A percentile compares a stretch with the other conserved stretches of the same genome.
phyloP scores from a whole-genome alignment of 2,888 invertebrate species.

The Cosmia pyralina region DNA sequence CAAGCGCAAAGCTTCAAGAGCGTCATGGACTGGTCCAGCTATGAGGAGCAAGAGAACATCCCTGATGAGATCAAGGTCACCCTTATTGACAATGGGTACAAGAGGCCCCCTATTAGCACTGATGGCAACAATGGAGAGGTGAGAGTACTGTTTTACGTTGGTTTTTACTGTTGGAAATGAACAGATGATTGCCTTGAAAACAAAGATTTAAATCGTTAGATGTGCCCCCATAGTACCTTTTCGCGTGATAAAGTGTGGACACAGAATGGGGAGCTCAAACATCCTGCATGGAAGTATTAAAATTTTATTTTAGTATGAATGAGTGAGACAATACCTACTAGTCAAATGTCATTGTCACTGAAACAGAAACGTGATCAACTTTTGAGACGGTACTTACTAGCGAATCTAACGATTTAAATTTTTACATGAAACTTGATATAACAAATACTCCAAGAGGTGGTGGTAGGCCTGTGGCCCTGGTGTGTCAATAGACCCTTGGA shows the following conservation, averaged over 20 bases:
- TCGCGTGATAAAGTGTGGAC: neutral
- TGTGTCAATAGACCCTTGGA: neutral
- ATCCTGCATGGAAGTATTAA: neutral
- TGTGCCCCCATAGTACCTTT: neutral
- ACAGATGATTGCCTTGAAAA: neutral
- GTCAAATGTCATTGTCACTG: neutral
- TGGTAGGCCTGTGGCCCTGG: neutral
- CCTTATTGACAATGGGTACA: constrained; percentile 72
- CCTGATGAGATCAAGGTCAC: constrained; percentile 86
- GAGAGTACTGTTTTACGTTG: neutral
- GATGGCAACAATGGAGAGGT: constrained; percentile 78
- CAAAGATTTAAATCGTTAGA: neutral
- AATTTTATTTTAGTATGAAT: neutral
- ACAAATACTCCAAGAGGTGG: neutral
- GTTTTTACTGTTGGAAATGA: neutral
- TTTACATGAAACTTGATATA: neutral
- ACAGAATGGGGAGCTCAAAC: no score
- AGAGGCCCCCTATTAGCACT: constrained; percentile 55
- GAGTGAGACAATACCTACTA: neutral
- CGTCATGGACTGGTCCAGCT: constrained; percentile 89
- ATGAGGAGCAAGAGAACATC: constrained; percentile 80
- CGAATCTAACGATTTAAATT: constrained; percentile 3
- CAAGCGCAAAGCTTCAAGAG: constrained; percentile 86
- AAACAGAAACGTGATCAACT: neutral
- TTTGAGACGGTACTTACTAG: neutral